phyloP scores from a whole-genome alignment of 1,140 invertebrate species.

The Drosophila pallidifrons region DNA sequence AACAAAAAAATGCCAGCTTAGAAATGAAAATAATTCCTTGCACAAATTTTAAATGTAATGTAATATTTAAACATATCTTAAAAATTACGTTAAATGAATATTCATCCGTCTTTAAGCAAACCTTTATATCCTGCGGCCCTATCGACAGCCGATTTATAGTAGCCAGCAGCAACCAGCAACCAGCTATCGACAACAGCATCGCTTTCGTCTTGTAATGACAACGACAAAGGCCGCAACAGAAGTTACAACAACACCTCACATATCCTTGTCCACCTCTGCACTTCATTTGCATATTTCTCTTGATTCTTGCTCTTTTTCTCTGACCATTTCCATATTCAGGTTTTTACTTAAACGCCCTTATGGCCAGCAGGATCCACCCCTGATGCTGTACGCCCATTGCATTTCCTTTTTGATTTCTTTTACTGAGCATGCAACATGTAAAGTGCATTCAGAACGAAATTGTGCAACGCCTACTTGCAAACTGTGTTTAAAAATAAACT shows the following conservation, averaged over 20 bases:
- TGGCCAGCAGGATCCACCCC: slow-evolving; percentile 7
- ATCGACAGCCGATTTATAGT: slow-evolving; percentile 24
- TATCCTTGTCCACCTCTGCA: slow-evolving; percentile 18
- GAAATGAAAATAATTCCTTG: not conserved
- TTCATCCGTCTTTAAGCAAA: not conserved
- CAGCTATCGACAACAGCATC: not conserved
- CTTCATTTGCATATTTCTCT: slow-evolving; percentile 46
- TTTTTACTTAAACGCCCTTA: not conserved
- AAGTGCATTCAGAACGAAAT: slow-evolving; percentile 21
- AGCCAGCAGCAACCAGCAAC: not conserved
- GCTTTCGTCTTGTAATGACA: slow-evolving; percentile 23
- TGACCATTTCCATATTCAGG: not conserved
- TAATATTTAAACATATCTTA: no score
- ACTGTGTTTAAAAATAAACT: slow-evolving; percentile 6
- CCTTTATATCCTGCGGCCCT: not conserved
- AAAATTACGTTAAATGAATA: not conserved
- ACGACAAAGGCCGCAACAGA: slow-evolving; percentile 18
- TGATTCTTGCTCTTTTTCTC: not conserved
- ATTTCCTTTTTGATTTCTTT: slow-evolving; percentile 14
- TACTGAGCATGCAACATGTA: slow-evolving; percentile 32
- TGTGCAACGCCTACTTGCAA: slow-evolving; percentile 7
- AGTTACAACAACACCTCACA: slow-evolving; percentile 15
- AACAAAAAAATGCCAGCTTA: not conserved
- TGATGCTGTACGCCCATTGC: slow-evolving; percentile 23
- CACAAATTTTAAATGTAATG: not conserved